phyloP scores from a whole-genome alignment of 2,113 vertebrate genomes.

The Hystrix cristata region DNA sequence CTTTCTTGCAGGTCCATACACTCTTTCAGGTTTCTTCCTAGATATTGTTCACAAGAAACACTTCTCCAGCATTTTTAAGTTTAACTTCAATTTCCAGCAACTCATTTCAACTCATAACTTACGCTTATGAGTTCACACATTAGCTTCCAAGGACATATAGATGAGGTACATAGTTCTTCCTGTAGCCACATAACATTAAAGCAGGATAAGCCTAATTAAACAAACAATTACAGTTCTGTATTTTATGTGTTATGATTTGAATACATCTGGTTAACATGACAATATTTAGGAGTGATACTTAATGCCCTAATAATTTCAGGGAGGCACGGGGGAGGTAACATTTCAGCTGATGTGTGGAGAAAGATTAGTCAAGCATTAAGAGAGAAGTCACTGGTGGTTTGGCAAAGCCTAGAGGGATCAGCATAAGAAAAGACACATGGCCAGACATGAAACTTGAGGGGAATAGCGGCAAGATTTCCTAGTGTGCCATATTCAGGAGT shows the following conservation, averaged over 20 bases:
- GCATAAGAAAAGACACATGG: accelerated
- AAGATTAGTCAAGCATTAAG: not conserved
- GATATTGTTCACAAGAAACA: not conserved
- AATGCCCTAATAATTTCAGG: not conserved
- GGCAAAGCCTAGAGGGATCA: not conserved
- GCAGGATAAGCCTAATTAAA: not conserved
- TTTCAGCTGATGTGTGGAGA: not conserved
- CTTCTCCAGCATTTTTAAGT: not conserved
- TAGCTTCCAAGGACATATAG: not conserved
- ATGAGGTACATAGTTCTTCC: not conserved
- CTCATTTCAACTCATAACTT: not conserved
- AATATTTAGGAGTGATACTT: not conserved
- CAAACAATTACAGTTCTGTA: not conserved
- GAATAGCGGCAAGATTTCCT: not conserved
- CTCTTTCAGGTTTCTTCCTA: not conserved
- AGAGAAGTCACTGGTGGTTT: accelerated
- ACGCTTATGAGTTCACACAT: not conserved
- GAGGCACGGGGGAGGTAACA: not conserved
- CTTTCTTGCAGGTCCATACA: not conserved
- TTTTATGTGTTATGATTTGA: not conserved
- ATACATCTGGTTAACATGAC: not conserved
- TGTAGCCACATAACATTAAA: not conserved
- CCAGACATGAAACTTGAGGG: not conserved
- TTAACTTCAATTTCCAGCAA: not conserved
- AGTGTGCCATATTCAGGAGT: not conserved